A percentile compares a stretch with the other conserved stretches of the same genome.
Evolutionary conservation across 2,113 vertebrate species (phyloP).

Genomic region (Bambusicola thoracicus): DNA sequence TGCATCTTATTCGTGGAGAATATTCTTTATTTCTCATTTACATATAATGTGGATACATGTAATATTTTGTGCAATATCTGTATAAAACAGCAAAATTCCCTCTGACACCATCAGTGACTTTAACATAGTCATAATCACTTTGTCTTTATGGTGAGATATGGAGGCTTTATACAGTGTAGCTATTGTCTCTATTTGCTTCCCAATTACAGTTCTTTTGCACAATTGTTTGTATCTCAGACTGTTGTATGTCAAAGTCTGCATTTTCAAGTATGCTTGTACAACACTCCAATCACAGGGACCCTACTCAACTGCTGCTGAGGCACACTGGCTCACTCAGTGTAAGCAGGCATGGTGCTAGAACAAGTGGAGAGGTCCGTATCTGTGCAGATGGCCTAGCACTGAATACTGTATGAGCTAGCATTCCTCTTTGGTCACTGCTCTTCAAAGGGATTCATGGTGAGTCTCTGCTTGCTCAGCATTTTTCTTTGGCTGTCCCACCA

Average conservation of each 20-base stretch:
- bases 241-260: neutral
- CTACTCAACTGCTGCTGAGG: neutral
- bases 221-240: neutral
- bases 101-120: neutral
- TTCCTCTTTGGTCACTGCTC: neutral
- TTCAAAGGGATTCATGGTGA: neutral
- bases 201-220: neutral
- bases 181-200: neutral
- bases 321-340: no score
- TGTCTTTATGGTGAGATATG: neutral
- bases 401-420: fast-evolving
- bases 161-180: neutral
- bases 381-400: neutral
- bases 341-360: neutral
- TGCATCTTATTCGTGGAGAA: neutral
- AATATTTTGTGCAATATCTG: neutral
- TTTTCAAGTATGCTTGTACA: neutral
- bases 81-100: neutral
- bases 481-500: neutral
- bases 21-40: neutral
- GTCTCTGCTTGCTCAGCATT: neutral
- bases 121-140: neutral
- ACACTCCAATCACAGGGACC: neutral
- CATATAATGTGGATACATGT: neutral
- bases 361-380: neutral